Evolutionary conservation across 1,140 invertebrate species (phyloP).

Genomic region (Lepidurus apus): DNA sequence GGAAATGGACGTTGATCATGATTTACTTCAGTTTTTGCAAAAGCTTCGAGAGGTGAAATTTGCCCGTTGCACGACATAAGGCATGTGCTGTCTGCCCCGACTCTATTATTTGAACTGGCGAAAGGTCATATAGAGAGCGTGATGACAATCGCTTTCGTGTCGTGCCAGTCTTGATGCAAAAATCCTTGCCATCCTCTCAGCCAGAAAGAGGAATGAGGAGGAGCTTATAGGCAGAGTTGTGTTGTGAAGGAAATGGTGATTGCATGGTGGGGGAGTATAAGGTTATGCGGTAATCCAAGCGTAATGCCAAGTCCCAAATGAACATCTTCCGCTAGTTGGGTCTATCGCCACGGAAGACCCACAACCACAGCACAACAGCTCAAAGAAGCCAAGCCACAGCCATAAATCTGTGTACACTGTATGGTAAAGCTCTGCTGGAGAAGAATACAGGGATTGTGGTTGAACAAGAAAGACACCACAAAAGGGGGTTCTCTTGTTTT

Average conservation of each 20-base stretch:
- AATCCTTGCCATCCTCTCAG: background rate
- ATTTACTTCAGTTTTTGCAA: too few relatives aligned
- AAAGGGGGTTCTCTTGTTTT: background rate
- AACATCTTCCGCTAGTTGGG: background rate
- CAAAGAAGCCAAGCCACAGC: background rate
- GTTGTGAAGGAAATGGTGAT: background rate
- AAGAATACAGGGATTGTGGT: background rate
- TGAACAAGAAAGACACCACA: background rate
- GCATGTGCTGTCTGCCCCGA: too few relatives aligned
- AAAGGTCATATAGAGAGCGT: too few relatives aligned
- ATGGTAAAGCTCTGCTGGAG: background rate
- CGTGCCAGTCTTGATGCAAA: background rate
- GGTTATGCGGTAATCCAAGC: background rate
- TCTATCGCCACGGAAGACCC: background rate
- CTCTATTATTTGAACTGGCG: too few relatives aligned
- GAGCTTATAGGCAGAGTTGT: too few relatives aligned
- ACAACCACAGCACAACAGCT: background rate
- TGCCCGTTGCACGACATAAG: too few relatives aligned
- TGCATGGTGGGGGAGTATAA: background rate
- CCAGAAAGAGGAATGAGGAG: too few relatives aligned
- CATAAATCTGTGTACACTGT: background rate
- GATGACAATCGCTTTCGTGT: too few relatives aligned
- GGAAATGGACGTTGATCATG: too few relatives aligned
- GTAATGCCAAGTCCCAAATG: slow-evolving; percentile 1
- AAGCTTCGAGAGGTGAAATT: too few relatives aligned